phyloP scores from a whole-genome alignment of 2,797 vertebrate genomes.

The Amblyraja radiata region DNA sequence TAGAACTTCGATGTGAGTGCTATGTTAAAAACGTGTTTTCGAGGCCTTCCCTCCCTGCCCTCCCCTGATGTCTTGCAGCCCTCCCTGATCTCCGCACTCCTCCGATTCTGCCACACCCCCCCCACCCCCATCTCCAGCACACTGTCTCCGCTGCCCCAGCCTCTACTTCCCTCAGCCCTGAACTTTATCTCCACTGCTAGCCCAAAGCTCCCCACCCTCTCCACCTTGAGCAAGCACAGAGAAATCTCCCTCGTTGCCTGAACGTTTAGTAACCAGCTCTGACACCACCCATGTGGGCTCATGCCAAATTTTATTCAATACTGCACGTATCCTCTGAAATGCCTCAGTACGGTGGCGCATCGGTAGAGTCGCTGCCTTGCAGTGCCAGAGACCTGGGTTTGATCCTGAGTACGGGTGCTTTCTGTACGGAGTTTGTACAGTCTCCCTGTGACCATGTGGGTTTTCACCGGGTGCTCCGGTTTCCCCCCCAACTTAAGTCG shows the following conservation, averaged over 20 bases:
- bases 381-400: too few relatives aligned
- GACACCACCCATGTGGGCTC: neutral
- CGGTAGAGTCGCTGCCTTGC: too few relatives aligned
- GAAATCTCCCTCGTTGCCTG: neutral
- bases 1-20: neutral
- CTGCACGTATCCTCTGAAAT: neutral
- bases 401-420: too few relatives aligned
- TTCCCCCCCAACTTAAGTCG: too few relatives aligned
- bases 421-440: too few relatives aligned
- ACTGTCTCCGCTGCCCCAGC: neutral
- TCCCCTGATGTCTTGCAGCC: neutral
- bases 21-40: neutral
- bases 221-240: neutral
- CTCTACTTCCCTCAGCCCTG: neutral
- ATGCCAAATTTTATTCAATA: neutral
- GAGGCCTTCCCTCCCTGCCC: neutral
- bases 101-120: neutral
- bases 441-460: too few relatives aligned
- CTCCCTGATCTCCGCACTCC: neutral
- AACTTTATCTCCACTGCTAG: neutral
- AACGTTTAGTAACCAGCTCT: neutral
- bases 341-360: neutral
- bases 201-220: neutral
- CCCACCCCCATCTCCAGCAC: too few relatives aligned
- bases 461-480: too few relatives aligned